phyloP scores from a whole-genome alignment of 2,888 invertebrate species.

The Nemurella pictetii region DNA sequence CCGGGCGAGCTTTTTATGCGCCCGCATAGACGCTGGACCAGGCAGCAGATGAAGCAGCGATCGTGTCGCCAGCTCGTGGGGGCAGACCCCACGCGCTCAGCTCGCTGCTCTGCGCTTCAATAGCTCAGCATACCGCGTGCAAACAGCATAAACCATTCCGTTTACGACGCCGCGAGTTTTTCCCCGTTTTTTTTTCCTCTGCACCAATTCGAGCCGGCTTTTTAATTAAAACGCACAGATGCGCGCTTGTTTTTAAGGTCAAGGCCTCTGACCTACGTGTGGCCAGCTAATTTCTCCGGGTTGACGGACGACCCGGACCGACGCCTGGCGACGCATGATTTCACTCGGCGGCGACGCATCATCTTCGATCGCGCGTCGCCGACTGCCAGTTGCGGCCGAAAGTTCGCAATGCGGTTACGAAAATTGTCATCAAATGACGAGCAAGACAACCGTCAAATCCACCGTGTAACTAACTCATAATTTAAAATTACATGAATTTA shows the following conservation, averaged over 20 bases:
- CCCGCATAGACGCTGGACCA: not conserved
- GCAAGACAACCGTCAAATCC: not conserved
- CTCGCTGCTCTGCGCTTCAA: too few relatives aligned
- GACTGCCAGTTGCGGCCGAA: not conserved
- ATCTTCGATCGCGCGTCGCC: not conserved
- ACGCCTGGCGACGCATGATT: not conserved
- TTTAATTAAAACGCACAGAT: not conserved
- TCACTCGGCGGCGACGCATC: not conserved
- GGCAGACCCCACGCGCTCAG: too few relatives aligned
- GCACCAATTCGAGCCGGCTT: not conserved
- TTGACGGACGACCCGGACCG: not conserved
- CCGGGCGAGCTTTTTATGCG: not conserved
- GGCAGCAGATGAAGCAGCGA: too few relatives aligned
- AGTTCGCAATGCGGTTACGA: not conserved
- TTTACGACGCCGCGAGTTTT: too few relatives aligned
- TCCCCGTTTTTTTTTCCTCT: not conserved
- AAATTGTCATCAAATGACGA: not conserved
- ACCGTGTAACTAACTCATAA: not conserved
- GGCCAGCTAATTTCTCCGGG: not conserved
- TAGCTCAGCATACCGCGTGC: too few relatives aligned
- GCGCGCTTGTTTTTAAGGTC: not conserved
- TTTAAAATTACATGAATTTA: not conserved
- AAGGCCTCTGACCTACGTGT: not conserved
- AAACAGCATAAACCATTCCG: too few relatives aligned
- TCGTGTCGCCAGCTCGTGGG: too few relatives aligned